Evolutionary conservation across 2,888 invertebrate species (phyloP), one percentile per base, ranked within the genome.

Genomic region (Lasioglossum vierecki): DNA sequence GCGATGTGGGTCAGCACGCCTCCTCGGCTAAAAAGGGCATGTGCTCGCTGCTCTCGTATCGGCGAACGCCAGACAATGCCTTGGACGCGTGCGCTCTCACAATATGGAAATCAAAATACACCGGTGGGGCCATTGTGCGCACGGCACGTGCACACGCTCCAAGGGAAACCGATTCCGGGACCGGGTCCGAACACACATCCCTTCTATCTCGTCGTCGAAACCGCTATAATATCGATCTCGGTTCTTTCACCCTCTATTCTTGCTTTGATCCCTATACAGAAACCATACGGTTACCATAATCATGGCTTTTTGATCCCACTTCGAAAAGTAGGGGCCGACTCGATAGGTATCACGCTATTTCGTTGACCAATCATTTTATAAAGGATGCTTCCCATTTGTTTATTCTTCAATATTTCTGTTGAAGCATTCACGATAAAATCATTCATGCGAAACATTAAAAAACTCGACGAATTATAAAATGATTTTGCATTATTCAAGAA

Each of bases 1-100:
- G 70, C 26, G 78, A 84, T 83, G 63, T 81, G 63, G 84, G 80
- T 79, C 76, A 82, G 60, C 68, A 60, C 26, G 73, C 72, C 60
- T 75, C 60, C 46, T 70, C 71, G n/a, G 41, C 39, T 75, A 72
- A 84, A 80, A 84, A 80, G 78, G 77, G 77, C 70, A 71, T 66
- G 66, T 60, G 71, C 78, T 41, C 75, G 71, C n/a, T 66, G 66
- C 60, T 60, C 60, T 66, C 13, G 71, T 71, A 71, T 71, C 71
- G 60, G 53, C 26, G 66, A 76, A 76, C 70, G 26, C 26, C 66
- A 57, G 68, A 79, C 78, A 82, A 79, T 79, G 57, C 53, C 15
- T 9, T 6, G 18, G 26, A n/a, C 68, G 41, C 70, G 72, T 82
- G 71, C 78, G 41, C 66, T 53, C 63, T 44, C 49, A n/a, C 44